phyloP scores from a whole-genome alignment of 2,113 vertebrate species.

The Aviceda subcristata region DNA sequence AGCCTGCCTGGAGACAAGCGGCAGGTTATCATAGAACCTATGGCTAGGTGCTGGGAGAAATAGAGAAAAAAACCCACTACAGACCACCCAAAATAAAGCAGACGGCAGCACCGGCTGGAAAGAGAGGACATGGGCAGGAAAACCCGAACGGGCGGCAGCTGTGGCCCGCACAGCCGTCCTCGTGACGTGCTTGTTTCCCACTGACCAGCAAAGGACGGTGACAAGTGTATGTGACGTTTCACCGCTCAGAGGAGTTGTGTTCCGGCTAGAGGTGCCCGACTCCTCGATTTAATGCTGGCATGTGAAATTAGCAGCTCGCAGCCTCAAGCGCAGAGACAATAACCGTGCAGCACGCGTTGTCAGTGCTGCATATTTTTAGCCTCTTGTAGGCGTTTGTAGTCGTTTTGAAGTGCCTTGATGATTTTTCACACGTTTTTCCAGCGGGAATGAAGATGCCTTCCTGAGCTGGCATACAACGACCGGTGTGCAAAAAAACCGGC shows the following conservation, averaged over 20 bases:
- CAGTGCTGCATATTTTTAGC: constrained; percentile 15
- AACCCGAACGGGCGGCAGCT: neutral
- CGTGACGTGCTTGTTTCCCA: neutral
- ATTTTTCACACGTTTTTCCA: neutral
- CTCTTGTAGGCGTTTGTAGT: neutral
- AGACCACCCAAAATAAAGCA: neutral
- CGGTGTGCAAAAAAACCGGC: neutral
- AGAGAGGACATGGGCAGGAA: neutral
- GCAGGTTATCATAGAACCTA: neutral
- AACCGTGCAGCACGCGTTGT: neutral
- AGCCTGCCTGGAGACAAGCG: neutral
- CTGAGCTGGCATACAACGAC: neutral
- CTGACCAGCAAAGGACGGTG: neutral
- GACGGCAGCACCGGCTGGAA: neutral
- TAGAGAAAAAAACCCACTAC: neutral
- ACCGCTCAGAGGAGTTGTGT: neutral
- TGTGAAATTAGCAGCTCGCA: neutral
- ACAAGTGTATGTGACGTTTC: neutral
- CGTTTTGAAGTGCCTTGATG: neutral
- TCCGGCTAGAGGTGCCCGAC: neutral
- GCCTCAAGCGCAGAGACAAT: neutral
- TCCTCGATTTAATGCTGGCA: neutral
- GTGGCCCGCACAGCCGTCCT: neutral
- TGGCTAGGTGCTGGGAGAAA: neutral
- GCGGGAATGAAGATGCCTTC: neutral